Evolutionary conservation across 2,113 vertebrate species (phyloP), one percentile per base, ranked within the genome.

Genomic region (Hassar affinis): DNA sequence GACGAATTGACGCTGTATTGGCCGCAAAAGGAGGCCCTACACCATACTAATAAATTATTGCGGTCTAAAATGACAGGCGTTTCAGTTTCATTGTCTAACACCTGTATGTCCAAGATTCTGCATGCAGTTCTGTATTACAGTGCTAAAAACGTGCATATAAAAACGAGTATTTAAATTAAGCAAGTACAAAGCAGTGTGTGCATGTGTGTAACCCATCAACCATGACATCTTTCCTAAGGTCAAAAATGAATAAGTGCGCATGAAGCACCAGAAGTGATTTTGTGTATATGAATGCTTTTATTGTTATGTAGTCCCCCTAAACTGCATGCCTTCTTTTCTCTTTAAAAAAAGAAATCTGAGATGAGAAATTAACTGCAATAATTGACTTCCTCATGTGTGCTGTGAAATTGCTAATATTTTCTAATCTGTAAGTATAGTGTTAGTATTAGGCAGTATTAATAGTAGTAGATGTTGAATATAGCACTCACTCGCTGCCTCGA

Each of bases 221-320:
- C 35, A 12, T 6, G 4, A 66, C 52, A 80, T 52, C 47, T 15
- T 49, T 33, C 62, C 45, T 30, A 80, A 68, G 79, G 79, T 62
- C 30, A 66, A 11, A 52, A 80, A 51, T 83, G 30, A 81, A 56
- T 49, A 56, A 59, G 61, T 78, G 49, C 47, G n/a, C 61, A 49
- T 72, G 62, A 22, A 35, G 27, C 14, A 71, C 38, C 52, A 66
- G 38, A 27, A 64, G 79, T 62, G 61, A 10, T 62, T 27, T 27
- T 62, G 8, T 62, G 2, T 62, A 27, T 56, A 25, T 51, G 51
- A 11, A 6, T 49, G 78, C 25, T 10, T 11, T 59, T 25, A 57
- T 72, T 35, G 49, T 66, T 6, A 64, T 57, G 15, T 27, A 52
- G 10, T 64, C 2, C 33, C 18, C 33, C 35, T 15, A 27, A 49